Base-by-base conservation (phyloP, 1,140 invertebrate species). In the Harlomillsia oculata region DNA sequence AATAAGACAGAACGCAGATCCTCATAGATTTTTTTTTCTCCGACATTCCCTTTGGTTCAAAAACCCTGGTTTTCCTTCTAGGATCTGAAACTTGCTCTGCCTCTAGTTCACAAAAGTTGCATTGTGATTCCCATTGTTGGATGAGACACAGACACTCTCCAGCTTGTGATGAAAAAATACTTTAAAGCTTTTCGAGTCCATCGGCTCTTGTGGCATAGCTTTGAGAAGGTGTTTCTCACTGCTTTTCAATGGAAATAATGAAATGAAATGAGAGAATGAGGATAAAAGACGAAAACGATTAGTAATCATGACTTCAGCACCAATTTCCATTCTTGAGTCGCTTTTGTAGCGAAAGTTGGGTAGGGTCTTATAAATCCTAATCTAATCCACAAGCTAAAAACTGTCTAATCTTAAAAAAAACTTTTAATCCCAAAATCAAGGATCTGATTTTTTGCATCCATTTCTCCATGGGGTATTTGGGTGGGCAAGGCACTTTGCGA, bases 241-340 rank as follows among this genome's bases (percentile, higher is more conserved):
- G 29, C 34, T 30, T 46, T 46, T 46, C 44, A 46, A 46, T 46
- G 29, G 44, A 46, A 46, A 46, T 46, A 46, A 46, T 46, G 44
- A 34, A 34, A 34, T 34, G 32, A 46, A 46, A 46, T 46, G n/a
- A n/a, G n/a, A 46, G 26, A 46, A 46, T 29, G 44, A 32, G 44
- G 29, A 26, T 20, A 21, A 46, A 30, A 46, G 44, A 32, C 28
- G 28, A 46, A 46, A 46, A 46, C 44, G 44, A 46, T 46, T 46
- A 46, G 44, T 46, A 46, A 46, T 46, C 44, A 46, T 46, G 44
- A 46, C 44, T 46, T 32, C 28, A 46, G 23, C 44, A 46, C 34
- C 44, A 46, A 46, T 30, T 46, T 46, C 44, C 44, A 30, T 30
- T 46, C n/a, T n/a, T n/a, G n/a, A n/a, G n/a, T n/a, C n/a, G n/a